Evolutionary conservation across 2,888 invertebrate species (phyloP), one percentile per base, ranked within the genome.

Genomic region (Erebia palarica): DNA sequence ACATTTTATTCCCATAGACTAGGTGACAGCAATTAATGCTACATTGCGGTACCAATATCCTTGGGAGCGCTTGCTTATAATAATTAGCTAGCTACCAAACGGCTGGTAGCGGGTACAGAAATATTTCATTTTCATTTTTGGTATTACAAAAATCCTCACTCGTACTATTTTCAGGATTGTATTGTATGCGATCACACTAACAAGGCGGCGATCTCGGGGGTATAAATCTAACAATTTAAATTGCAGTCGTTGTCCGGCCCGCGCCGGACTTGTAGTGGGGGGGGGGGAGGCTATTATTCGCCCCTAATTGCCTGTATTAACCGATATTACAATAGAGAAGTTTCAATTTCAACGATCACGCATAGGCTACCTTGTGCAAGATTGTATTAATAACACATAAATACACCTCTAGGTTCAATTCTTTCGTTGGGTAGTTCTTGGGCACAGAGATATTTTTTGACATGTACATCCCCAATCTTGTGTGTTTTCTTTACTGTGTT

Each of bases 221-320:
- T 66, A 66, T 66, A 66, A 66, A 57, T 66, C 66, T 66, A 66
- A 66, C 66, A 18, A 66, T 66, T 57, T 57, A 66, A 66, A 66
- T 66, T 66, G 57, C 57, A 66, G 44, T 66, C 66, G 57, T 58
- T 27, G 66, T 66, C 44, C 21, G 16, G 42, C 53, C 27, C 53
- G 55, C 7, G 13, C 53, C 36, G 18, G 57, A 57, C 55, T 58
- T 66, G 16, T 65, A 55, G 66, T n/a, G 44, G 55, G 44, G 57
- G 47, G 57, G 57, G 44, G n/a, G n/a, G n/a, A n/a, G n/a, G 57
- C 18, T 57, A 44, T 57, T 66, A 66, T 66, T 66, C 44, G 57
- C 44, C 66, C 44, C 44, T 58, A 47, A 66, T 66, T 66, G 66
- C 57, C 57, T 42, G 42, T 57, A 21, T 63, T 63, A 63, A 47